phyloP scores from a whole-genome alignment of 2,797 vertebrate species.

The Gallinago solitaria region DNA sequence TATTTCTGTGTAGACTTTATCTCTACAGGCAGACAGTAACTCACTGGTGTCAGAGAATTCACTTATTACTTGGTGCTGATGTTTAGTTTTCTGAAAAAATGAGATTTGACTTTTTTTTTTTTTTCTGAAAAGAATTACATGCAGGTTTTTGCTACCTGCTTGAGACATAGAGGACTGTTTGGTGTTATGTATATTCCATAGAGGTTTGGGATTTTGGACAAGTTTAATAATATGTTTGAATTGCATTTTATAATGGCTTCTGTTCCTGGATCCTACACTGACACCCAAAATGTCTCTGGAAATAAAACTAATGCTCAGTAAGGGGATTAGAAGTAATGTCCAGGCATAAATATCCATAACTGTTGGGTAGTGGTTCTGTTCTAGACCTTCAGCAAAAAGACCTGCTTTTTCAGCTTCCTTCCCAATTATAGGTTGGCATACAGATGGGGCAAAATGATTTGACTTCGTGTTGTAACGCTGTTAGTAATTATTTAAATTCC shows the following conservation, averaged over 20 bases:
- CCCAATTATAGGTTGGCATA: background rate
- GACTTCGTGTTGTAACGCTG: background rate
- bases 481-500: background rate
- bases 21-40: constrained; percentile 44
- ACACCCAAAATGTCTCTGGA: background rate
- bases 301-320: background rate
- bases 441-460: background rate
- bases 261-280: background rate
- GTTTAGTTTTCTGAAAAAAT: background rate
- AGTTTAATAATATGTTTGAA: background rate
- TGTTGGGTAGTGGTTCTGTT: background rate
- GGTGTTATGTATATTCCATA: background rate
- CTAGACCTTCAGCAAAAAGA: background rate
- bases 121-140: background rate
- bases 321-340: background rate
- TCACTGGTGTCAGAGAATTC: background rate
- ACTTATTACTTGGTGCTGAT: background rate
- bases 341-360: background rate
- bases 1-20: background rate
- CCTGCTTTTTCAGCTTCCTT: background rate
- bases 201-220: background rate
- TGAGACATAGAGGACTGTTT: background rate
- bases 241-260: background rate
- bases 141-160: background rate
- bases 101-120: background rate